A percentile compares a stretch with the other conserved stretches of the same genome.
These are phyloP conservation scores for Phrynocephalus versicolor DNA, from an alignment of 2,113 vertebrate species.

Conservation along the genomic window DNA sequence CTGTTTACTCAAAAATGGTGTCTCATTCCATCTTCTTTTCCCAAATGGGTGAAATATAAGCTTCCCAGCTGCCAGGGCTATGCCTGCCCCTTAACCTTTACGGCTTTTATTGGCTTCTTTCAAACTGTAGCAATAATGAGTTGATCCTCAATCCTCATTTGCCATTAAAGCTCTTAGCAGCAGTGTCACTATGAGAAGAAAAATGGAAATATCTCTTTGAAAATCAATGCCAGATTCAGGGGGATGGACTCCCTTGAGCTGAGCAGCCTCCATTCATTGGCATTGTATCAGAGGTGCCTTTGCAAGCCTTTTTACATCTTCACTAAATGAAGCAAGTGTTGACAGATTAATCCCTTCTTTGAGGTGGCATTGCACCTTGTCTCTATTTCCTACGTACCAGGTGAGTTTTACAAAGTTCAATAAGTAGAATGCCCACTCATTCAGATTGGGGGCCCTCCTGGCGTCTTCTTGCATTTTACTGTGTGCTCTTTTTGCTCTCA, in stretches of 20 bases:
- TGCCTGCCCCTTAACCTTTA: constrained; percentile 52
- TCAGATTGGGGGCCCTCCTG: no score
- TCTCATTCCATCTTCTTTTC: not conserved
- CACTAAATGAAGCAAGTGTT: rapidly evolving
- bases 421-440: not conserved
- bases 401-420: not conserved
- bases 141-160: constrained; percentile 53
- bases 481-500: no score
- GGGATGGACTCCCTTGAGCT: constrained; percentile 68
- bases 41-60: not conserved
- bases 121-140: constrained; percentile 60
- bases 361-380: rapidly evolving
- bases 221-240: constrained; percentile 79
- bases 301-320: not conserved
- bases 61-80: not conserved
- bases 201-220: constrained; percentile 68
- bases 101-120: constrained; percentile 44
- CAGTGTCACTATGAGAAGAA: constrained; percentile 43
- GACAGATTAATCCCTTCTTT: constrained; percentile 26
- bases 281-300: constrained; percentile 25
- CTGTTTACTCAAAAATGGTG: no score
- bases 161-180: constrained; percentile 61
- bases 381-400: rapidly evolving
- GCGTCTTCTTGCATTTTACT: not conserved
- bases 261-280: constrained; percentile 75